Percentiles rank a stretch among this genome's conserved stretches.
phyloP scores from a whole-genome alignment of 2,888 invertebrate species.

The Metellina segmentata region DNA sequence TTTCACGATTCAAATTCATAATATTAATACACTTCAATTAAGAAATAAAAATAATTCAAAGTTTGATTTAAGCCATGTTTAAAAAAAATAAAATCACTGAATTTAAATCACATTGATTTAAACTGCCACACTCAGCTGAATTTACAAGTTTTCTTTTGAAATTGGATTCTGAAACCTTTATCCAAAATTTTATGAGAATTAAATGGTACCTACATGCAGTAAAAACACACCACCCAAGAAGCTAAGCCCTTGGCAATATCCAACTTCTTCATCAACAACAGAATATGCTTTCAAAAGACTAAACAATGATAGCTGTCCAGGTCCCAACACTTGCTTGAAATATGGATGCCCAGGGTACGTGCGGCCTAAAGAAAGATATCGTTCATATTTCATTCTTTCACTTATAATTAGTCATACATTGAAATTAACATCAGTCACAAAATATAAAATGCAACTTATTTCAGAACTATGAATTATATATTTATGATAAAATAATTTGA shows the following conservation, averaged over 20 bases:
- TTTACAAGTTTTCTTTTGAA: no score
- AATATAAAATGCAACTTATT: not conserved
- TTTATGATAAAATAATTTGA: not conserved
- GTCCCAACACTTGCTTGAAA: slow-evolving; percentile 93
- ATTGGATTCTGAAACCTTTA: no score
- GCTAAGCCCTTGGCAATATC: slow-evolving; percentile 96
- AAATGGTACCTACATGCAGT: slow-evolving; percentile 88
- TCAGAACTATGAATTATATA: no score
- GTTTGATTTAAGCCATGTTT: no score
- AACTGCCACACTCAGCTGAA: no score
- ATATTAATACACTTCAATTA: no score
- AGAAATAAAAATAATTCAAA: no score
- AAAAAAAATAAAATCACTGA: no score
- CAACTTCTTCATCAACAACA: slow-evolving; percentile 92
- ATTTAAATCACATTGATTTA: no score
- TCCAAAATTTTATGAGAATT: not conserved
- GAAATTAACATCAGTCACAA: not conserved
- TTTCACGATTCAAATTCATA: no score
- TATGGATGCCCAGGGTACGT: slow-evolving; percentile 97
- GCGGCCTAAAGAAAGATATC: slow-evolving; percentile 84
- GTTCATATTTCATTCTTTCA: no score
- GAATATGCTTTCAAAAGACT: slow-evolving; percentile 98
- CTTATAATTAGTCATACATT: no score
- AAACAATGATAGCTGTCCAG: slow-evolving; percentile 95
- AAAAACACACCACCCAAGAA: slow-evolving; percentile 96